These are phyloP conservation scores for Nycteola revayana DNA, from an alignment of 2,888 invertebrate species.

Conservation along the genomic window DNA sequence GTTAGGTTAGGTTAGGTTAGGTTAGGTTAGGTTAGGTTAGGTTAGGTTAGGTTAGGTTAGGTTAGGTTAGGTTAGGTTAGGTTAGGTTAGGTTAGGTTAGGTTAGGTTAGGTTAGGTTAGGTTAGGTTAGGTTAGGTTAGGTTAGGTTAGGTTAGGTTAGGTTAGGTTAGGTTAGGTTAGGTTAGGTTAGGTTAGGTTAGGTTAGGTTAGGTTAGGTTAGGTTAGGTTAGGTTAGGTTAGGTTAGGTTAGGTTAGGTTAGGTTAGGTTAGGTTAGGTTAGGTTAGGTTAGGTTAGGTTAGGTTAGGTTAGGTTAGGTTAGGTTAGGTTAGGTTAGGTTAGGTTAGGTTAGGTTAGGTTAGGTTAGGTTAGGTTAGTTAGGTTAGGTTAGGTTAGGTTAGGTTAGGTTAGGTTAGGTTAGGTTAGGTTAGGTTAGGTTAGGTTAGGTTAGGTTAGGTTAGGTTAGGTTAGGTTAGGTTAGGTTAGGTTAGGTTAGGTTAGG, in stretches of 20 bases:
- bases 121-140: conserved; percentile 33
- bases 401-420: conserved; percentile 24
- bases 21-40: conserved; percentile 18
- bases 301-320: conserved; percentile 22
- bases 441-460: conserved; percentile 16
- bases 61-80: conserved; percentile 29
- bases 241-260: conserved; percentile 21
- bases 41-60: conserved; percentile 18
- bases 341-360: conserved; percentile 31
- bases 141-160: conserved; percentile 34
- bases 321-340: conserved; percentile 28
- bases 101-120: conserved; percentile 30
- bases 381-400: conserved; percentile 26
- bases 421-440: conserved; percentile 18
- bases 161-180: conserved; percentile 35
- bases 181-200: conserved; percentile 24
- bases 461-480: conserved; percentile 18
- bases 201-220: conserved; percentile 19
- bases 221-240: conserved; percentile 19
- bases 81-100: conserved; percentile 29
- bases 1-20: conserved; percentile 24
- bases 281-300: conserved; percentile 17
- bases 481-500: conserved; percentile 18
- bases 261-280: conserved; percentile 22
- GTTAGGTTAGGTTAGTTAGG: conserved; percentile 31